Percentiles rank a stretch among this genome's conserved stretches.
Evolutionary conservation across 2,797 vertebrate species (phyloP).

Genomic region (Sitta carolinensis): DNA sequence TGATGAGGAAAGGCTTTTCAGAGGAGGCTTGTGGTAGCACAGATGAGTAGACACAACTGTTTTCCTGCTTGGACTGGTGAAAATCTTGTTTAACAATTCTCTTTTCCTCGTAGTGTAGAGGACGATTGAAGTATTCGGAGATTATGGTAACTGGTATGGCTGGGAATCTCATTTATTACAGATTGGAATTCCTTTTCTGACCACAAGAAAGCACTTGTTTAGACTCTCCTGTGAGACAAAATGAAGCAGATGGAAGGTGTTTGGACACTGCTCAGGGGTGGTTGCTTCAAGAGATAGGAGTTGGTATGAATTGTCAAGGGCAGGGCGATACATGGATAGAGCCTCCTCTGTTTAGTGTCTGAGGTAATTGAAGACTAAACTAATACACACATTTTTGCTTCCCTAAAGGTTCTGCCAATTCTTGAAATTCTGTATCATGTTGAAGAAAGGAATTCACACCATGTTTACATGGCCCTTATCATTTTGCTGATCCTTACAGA

Average conservation of each 20-base stretch:
- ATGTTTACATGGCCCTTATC: constrained; percentile 99
- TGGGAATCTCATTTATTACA: constrained; percentile 32
- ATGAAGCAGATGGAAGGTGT: background rate
- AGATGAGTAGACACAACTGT: background rate
- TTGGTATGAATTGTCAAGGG: background rate
- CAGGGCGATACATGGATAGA: background rate
- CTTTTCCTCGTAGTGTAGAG: background rate
- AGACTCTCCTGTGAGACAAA: background rate
- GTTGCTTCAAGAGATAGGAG: background rate
- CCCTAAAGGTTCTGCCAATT: constrained; percentile 91
- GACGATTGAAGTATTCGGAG: background rate
- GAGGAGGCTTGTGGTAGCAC: background rate
- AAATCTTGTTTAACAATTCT: background rate
- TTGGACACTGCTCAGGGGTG: background rate
- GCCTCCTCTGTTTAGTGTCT: background rate
- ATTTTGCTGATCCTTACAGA: constrained; percentile 97
- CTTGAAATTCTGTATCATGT: constrained; percentile 97
- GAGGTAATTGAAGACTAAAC: background rate
- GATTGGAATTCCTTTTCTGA: background rate
- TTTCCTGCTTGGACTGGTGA: background rate
- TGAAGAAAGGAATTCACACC: constrained; percentile 96
- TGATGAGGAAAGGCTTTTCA: background rate
- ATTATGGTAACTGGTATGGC: background rate
- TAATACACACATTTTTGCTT: background rate
- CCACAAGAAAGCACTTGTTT: constrained; percentile 16